A percentile compares a stretch with the other conserved stretches of the same genome.
phyloP scores from a whole-genome alignment of 2,797 vertebrate species.

The Denticeps clupeoides region DNA sequence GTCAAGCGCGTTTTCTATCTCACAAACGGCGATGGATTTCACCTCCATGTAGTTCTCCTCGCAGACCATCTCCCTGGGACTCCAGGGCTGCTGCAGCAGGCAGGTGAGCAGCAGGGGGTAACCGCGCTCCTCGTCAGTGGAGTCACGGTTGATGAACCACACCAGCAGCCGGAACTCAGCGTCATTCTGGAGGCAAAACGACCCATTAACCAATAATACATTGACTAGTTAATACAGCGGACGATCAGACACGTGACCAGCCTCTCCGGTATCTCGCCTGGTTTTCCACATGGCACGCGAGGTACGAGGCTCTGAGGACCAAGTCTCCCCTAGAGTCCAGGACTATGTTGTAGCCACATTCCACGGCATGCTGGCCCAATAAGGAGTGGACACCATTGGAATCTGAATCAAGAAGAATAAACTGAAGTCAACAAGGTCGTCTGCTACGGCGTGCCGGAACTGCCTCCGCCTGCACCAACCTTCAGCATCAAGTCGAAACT shows the following conservation, averaged over 20 bases:
- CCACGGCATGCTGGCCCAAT: slow-evolving; percentile 20
- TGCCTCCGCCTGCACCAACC: slow-evolving; percentile 14
- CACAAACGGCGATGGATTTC: too few species aligned
- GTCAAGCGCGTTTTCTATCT: too few species aligned
- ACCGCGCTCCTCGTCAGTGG: slow-evolving; percentile 27
- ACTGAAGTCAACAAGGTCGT: too few species aligned
- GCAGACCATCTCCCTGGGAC: slow-evolving; percentile 18
- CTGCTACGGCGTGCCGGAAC: not conserved
- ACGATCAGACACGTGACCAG: too few species aligned
- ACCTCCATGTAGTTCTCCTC: slow-evolving; percentile 31
- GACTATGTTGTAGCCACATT: slow-evolving; percentile 40
- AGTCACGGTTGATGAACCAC: slow-evolving; percentile 42
- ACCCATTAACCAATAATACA: too few species aligned
- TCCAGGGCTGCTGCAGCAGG: slow-evolving; percentile 16
- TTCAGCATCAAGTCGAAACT: slow-evolving; percentile 28
- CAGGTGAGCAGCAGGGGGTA: slow-evolving; percentile 36
- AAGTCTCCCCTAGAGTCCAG: slow-evolving; percentile 35
- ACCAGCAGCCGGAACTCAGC: slow-evolving; percentile 38
- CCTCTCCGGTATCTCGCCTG: slow-evolving; percentile 26
- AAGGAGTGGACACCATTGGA: slow-evolving; percentile 14
- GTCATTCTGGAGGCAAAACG: slow-evolving; percentile 32
- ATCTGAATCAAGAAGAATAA: slow-evolving; percentile 5
- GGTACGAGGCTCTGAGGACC: slow-evolving; percentile 38
- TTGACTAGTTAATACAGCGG: too few species aligned
- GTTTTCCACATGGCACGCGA: slow-evolving; percentile 40